These are phyloP conservation scores for Diceros bicornis DNA, from an alignment of 2,797 vertebrate genomes.

Conservation along the genomic window DNA sequence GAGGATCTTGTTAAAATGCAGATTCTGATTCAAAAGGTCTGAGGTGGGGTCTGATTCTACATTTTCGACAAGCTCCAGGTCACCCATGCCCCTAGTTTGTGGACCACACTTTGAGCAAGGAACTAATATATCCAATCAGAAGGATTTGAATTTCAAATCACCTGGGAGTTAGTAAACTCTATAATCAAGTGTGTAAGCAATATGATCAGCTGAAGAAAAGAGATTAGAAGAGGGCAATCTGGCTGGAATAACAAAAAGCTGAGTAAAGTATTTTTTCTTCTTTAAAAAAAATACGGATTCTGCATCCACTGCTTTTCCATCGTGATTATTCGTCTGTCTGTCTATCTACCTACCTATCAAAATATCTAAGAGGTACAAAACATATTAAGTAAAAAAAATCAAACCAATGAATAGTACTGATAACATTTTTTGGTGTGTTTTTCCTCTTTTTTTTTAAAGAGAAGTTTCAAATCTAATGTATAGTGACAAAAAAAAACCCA, in stretches of 20 bases:
- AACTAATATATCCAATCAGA: background rate
- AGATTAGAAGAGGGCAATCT: slow-evolving; percentile 1
- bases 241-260: background rate
- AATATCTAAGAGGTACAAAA: slow-evolving; percentile 30
- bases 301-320: background rate
- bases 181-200: background rate
- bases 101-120: background rate
- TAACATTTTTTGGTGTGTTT: background rate
- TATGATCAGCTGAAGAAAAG: background rate
- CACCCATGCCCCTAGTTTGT: background rate
- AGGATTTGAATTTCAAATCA: slow-evolving; percentile 40
- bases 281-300: slow-evolving; percentile 12
- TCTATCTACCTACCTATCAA: background rate
- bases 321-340: background rate
- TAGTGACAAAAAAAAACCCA: background rate
- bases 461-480: slow-evolving; percentile 41
- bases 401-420: background rate
- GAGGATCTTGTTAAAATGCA: background rate
- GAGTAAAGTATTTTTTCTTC: background rate
- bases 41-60: background rate
- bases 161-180: slow-evolving; percentile 26
- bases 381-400: background rate
- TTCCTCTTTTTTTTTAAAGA: background rate
- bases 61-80: background rate
- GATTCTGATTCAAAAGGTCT: background rate